phyloP scores from a whole-genome alignment of 2,797 vertebrate genomes.

The Tamandua tetradactyla region DNA sequence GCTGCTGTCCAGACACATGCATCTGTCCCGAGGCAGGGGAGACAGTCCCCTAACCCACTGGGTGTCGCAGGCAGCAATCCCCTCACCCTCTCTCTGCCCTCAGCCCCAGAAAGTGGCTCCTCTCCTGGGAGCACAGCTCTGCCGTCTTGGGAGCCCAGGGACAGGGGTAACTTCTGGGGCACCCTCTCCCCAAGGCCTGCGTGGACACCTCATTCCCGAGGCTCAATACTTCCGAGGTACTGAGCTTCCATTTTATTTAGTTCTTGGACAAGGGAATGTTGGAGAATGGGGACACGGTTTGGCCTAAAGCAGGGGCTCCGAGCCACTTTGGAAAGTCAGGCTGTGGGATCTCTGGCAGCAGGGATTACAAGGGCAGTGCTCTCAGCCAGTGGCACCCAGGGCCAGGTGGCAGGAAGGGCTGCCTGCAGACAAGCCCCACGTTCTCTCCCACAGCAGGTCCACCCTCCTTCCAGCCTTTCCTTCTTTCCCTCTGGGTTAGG shows the following conservation, averaged over 20 bases:
- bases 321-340: background rate
- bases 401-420: background rate
- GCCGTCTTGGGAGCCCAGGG: background rate
- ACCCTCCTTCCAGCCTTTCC: background rate
- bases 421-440: background rate
- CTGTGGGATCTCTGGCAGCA: fast-evolving
- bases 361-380: background rate
- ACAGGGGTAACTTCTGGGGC: background rate
- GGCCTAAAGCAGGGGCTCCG: background rate
- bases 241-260: background rate
- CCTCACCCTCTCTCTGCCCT: no score
- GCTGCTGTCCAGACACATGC: background rate
- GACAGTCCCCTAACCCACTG: background rate
- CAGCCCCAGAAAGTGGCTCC: background rate
- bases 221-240: background rate
- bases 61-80: background rate
- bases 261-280: background rate
- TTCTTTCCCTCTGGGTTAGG: background rate
- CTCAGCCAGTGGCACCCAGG: background rate
- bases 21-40: fast-evolving
- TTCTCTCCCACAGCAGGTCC: no score
- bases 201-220: background rate
- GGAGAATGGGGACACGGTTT: background rate
- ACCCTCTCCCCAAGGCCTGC: background rate
- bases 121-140: fast-evolving